Percentiles rank a stretch among this genome's conserved stretches.
Evolutionary conservation across 2,888 invertebrate species (phyloP).

Genomic region (Seira ritae): DNA sequence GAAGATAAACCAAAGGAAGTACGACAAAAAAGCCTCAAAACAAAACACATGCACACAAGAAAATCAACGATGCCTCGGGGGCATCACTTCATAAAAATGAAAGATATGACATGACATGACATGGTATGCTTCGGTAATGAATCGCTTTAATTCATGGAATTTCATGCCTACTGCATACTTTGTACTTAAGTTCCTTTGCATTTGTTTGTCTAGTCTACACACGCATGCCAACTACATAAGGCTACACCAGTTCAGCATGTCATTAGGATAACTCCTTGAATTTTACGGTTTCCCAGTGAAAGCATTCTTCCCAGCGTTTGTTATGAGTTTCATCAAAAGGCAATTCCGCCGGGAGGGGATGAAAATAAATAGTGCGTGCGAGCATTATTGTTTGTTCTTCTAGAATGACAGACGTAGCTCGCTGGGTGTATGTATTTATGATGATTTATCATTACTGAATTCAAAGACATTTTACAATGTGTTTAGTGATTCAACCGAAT

Average conservation of each 20-base stretch:
- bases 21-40: background rate
- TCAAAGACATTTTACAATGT: too few species aligned
- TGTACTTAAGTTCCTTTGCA: too few species aligned
- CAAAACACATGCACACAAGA: background rate
- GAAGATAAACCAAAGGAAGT: background rate
- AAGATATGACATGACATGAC: background rate
- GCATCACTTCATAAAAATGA: background rate
- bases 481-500: too few species aligned
- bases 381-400: background rate
- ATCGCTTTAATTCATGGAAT: too few species aligned
- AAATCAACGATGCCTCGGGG: background rate
- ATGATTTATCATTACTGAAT: too few species aligned
- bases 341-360: background rate
- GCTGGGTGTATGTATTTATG: too few species aligned
- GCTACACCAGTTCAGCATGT: background rate
- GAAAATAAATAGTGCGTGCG: conserved; percentile 7
- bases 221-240: background rate
- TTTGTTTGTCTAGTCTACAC: background rate
- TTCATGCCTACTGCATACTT: too few species aligned
- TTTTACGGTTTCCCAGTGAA: background rate
- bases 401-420: too few species aligned
- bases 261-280: too few species aligned
- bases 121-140: too few species aligned
- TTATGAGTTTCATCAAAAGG: background rate
- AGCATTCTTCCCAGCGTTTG: background rate